phyloP scores from a whole-genome alignment of 2,888 invertebrate species.

The Poecilobothrus nobilitatus region DNA sequence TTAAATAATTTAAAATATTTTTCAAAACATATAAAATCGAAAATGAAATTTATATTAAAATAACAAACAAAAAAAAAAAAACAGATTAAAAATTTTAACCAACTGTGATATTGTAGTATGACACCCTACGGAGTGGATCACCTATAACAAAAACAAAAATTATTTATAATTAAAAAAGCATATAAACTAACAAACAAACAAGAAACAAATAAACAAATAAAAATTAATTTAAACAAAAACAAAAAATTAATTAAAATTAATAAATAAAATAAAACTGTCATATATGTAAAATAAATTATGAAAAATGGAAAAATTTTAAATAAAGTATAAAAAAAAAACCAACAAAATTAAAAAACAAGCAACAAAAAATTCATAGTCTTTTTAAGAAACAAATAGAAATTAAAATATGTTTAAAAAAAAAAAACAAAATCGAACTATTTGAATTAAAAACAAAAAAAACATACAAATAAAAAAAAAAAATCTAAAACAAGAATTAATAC shows the following conservation, averaged over 20 bases:
- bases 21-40: neutral
- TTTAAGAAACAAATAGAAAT: neutral
- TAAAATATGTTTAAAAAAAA: too few species aligned
- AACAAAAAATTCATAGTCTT: neutral
- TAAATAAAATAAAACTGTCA: too few species aligned
- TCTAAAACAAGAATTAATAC: neutral
- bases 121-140: slow-evolving; percentile 8
- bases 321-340: neutral
- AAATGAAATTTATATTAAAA: neutral
- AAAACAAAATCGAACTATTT: too few species aligned
- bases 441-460: too few species aligned
- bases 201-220: neutral
- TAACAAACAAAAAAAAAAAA: neutral
- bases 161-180: neutral
- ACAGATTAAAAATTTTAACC: neutral
- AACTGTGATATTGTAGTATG: slow-evolving; percentile 11
- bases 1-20: neutral
- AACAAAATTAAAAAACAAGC: neutral
- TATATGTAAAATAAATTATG: neutral
- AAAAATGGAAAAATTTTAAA: neutral
- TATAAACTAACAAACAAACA: neutral
- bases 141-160: neutral
- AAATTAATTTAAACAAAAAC: neutral
- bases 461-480: neutral
- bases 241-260: too few species aligned